A percentile compares a stretch with the other conserved stretches of the same genome.
These are phyloP conservation scores for Pocillopora damicornis DNA, from an alignment of 64 coral and sea anemone species.

Conservation along the genomic window DNA sequence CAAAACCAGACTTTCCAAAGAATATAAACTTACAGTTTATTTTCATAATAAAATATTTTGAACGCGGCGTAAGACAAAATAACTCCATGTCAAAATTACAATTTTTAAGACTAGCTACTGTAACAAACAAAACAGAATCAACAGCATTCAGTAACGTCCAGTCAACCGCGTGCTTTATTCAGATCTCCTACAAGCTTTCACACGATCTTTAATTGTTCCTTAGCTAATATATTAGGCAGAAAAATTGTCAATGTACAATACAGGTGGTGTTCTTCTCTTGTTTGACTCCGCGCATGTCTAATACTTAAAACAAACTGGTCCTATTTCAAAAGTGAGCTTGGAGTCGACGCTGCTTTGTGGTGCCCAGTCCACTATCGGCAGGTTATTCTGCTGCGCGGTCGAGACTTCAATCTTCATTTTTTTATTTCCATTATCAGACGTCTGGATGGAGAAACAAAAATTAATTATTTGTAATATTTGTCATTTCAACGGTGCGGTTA, in stretches of 20 bases:
- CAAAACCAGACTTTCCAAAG: background rate
- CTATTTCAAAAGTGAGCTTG: conserved; percentile 56
- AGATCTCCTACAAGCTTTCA: background rate
- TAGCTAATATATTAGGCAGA: conserved; percentile 17
- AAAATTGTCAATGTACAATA: conserved; percentile 24
- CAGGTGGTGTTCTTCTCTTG: background rate
- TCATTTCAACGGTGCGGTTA: too few species aligned
- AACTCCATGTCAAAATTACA: background rate
- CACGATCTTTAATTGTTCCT: background rate
- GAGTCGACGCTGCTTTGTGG: conserved; percentile 28
- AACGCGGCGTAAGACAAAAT: background rate
- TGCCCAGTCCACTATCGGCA: conserved; percentile 58
- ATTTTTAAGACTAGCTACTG: background rate
- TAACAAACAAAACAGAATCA: background rate
- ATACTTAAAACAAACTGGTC: conserved; percentile 67
- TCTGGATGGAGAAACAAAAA: conserved; percentile 1
- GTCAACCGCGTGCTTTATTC: background rate
- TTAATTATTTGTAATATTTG: background rate
- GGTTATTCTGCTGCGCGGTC: conserved; percentile 23
- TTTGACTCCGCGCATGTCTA: background rate
- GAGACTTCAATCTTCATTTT: conserved; percentile 37
- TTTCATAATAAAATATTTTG: background rate
- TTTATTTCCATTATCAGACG: conserved; percentile 32
- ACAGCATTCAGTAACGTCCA: background rate
- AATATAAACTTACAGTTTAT: background rate